Percentiles rank a stretch among this genome's conserved stretches.
phyloP scores from a whole-genome alignment of 2,113 vertebrate genomes.

The Drymodes brunneopygia region DNA sequence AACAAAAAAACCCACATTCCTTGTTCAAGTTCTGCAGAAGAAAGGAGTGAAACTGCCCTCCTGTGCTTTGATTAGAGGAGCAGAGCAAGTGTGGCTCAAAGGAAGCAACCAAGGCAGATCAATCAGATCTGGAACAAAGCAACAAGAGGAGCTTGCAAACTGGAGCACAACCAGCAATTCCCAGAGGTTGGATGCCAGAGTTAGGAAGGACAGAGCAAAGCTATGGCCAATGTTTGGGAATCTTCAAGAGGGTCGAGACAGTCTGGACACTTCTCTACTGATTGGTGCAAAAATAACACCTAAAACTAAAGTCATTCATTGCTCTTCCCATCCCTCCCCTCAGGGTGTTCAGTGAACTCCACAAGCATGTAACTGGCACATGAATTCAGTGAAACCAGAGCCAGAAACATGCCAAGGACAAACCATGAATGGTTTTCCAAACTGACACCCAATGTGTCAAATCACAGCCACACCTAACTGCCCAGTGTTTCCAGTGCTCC shows the following conservation, averaged over 20 bases:
- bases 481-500: background rate
- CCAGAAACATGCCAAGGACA: background rate
- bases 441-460: background rate
- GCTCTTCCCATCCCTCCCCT: background rate
- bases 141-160: background rate
- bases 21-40: slow-evolving; percentile 43
- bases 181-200: background rate
- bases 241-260: background rate
- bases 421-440: background rate
- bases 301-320: background rate
- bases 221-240: background rate
- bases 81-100: background rate
- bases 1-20: background rate
- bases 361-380: background rate
- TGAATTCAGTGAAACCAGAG: background rate
- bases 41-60: background rate
- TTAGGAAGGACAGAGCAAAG: background rate
- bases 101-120: background rate
- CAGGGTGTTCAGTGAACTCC: background rate
- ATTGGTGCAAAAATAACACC: background rate
- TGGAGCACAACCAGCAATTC: background rate
- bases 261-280: background rate
- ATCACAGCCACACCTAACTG: background rate
- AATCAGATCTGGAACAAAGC: background rate
- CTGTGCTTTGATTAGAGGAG: background rate